Conservation (phyloP, 2,113 vertebrate species). For the Grammomys surdaster region DNA sequence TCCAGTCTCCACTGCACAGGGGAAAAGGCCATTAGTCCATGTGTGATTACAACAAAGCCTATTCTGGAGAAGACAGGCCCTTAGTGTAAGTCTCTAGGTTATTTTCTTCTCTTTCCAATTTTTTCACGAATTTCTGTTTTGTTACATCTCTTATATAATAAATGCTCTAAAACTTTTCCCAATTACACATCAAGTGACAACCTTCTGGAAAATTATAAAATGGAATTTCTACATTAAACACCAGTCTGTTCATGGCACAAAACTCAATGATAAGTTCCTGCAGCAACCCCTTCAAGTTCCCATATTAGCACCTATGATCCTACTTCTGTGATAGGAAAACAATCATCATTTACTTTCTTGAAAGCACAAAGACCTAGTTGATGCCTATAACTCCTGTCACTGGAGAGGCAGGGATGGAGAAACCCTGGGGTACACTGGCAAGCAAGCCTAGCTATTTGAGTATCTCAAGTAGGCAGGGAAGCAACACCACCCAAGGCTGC, state of each 20-base stretch:
- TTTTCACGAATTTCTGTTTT: neutral
- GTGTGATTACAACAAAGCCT: slow-evolving; percentile 25
- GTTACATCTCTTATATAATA: slow-evolving; percentile 9
- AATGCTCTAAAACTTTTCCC: neutral
- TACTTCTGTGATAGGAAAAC: neutral
- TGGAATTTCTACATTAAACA: neutral
- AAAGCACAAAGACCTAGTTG: neutral
- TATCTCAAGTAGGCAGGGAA: neutral
- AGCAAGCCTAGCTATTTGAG: no score
- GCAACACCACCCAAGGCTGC: neutral
- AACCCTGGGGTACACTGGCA: neutral
- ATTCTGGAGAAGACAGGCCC: neutral
- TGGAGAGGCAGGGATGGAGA: neutral
- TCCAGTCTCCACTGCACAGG: slow-evolving; percentile 94
- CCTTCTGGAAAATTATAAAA: slow-evolving; percentile 42
- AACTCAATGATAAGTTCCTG: neutral
- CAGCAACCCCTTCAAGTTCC: neutral
- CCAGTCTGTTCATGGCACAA: neutral
- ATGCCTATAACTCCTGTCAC: neutral
- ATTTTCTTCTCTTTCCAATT: slow-evolving; percentile 25
- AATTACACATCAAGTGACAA: slow-evolving; percentile 17
- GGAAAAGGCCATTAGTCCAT: slow-evolving; percentile 75
- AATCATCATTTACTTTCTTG: neutral
- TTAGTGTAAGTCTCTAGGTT: neutral
- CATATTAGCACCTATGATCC: neutral